Evolutionary conservation across 2,888 invertebrate genomes (phyloP).

Genomic region (Pachycephus smyrnensis): DNA sequence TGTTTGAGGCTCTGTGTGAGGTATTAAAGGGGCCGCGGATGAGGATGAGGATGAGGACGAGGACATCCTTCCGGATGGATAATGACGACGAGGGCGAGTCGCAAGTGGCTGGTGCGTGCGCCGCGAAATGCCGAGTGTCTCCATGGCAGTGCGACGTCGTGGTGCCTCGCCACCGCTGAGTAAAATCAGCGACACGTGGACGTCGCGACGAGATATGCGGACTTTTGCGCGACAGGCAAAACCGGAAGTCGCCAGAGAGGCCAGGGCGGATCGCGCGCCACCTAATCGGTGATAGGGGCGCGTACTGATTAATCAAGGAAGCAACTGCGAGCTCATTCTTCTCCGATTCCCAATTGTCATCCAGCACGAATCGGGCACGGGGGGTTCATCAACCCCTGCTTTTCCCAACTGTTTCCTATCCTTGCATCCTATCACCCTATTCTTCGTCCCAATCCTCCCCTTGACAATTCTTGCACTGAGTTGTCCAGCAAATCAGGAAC

Average conservation of each 20-base stretch:
- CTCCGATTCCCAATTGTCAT: background rate
- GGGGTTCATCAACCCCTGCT: background rate
- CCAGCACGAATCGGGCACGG: conserved; percentile 15
- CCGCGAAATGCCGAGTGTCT: background rate
- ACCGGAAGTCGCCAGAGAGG: conserved; percentile 47
- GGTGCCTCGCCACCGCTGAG: conserved; percentile 25
- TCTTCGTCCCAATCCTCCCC: background rate
- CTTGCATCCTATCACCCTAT: background rate
- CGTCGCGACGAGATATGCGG: conserved; percentile 35
- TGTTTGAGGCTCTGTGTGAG: background rate
- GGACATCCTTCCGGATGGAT: background rate
- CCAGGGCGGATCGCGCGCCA: conserved; percentile 39
- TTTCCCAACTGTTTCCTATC: background rate
- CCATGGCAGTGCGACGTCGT: conserved; percentile 1
- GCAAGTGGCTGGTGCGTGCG: background rate
- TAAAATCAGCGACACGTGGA: conserved; percentile 2
- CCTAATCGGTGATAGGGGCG: conserved; percentile 47
- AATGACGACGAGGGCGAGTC: background rate
- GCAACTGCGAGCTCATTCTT: background rate
- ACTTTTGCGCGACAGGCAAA: conserved; percentile 46
- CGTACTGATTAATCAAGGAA: background rate
- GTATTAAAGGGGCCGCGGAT: background rate
- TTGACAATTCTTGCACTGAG: background rate
- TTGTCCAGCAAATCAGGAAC: background rate
- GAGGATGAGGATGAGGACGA: conserved; percentile 2